These are phyloP conservation scores for Hypolimnas misippus DNA, from an alignment of 2,888 invertebrate species.

Conservation along the genomic window DNA sequence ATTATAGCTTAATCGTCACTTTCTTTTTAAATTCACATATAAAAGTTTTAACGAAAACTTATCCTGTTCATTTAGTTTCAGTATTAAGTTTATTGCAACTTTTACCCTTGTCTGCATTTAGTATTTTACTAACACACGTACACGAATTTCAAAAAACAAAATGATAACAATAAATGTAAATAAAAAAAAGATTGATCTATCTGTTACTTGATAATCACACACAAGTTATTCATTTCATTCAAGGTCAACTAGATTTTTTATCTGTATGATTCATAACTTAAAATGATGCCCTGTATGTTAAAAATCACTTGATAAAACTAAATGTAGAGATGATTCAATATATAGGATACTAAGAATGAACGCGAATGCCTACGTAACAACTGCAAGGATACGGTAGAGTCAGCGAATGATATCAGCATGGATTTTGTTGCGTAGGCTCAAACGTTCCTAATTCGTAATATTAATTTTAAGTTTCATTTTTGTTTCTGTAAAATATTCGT, in stretches of 20 bases:
- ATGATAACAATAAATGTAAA: not conserved
- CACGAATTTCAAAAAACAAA: not conserved
- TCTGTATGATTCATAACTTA: slow-evolving; percentile 31
- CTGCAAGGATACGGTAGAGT: slow-evolving; percentile 44
- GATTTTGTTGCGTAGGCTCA: slow-evolving; percentile 41
- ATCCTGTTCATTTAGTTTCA: no score
- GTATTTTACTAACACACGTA: no score
- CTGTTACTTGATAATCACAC: not conserved
- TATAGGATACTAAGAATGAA: slow-evolving; percentile 10
- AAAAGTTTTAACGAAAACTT: not conserved
- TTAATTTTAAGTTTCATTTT: slow-evolving; percentile 10
- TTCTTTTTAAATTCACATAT: not conserved
- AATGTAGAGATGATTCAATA: slow-evolving; percentile 30
- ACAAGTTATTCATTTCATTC: slow-evolving; percentile 20
- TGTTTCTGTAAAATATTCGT: not conserved
- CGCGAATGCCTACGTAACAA: slow-evolving; percentile 40
- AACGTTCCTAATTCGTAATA: slow-evolving; percentile 32
- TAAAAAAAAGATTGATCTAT: not conserved
- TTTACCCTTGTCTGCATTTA: no score
- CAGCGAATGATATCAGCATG: slow-evolving; percentile 48
- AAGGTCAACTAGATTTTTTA: slow-evolving; percentile 30
- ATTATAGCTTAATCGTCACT: not conserved
- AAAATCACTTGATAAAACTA: slow-evolving; percentile 15
- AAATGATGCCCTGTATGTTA: slow-evolving; percentile 12
- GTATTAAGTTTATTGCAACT: no score